These are phyloP conservation scores for Urosaurus nigricauda DNA, from an alignment of 2,797 vertebrate genomes.

Conservation along the genomic window DNA sequence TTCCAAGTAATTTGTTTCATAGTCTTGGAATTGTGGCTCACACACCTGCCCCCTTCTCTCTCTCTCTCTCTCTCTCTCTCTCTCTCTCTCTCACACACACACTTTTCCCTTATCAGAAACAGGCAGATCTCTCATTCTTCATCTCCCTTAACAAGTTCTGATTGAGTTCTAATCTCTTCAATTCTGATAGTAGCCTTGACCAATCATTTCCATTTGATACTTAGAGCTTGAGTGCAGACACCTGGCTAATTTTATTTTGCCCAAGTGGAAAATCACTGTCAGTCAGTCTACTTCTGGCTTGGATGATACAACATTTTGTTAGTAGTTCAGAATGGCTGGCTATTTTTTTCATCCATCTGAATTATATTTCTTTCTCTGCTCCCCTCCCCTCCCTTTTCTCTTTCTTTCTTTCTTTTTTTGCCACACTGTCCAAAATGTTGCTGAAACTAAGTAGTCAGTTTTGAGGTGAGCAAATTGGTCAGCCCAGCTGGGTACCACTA, in stretches of 20 bases:
- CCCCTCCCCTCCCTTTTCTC: neutral
- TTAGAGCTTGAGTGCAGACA: neutral
- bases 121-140: neutral
- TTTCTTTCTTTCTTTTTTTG: neutral
- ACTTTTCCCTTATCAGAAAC: neutral
- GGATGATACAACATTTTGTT: neutral
- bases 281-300: neutral
- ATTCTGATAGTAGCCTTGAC: too few relatives aligned
- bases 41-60: too few relatives aligned
- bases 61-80: too few relatives aligned
- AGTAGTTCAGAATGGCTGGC: neutral
- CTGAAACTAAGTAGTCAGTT: neutral
- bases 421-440: neutral
- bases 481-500: neutral
- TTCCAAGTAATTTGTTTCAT: neutral
- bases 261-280: neutral
- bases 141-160: neutral
- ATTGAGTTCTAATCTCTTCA: neutral
- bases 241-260: neutral
- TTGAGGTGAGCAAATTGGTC: neutral
- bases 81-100: neutral
- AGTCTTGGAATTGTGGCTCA: neutral
- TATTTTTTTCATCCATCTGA: neutral
- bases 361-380: neutral
- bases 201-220: neutral